Evolutionary conservation across 2,888 invertebrate genomes (phyloP).

Genomic region (Herminia tarsipennalis): DNA sequence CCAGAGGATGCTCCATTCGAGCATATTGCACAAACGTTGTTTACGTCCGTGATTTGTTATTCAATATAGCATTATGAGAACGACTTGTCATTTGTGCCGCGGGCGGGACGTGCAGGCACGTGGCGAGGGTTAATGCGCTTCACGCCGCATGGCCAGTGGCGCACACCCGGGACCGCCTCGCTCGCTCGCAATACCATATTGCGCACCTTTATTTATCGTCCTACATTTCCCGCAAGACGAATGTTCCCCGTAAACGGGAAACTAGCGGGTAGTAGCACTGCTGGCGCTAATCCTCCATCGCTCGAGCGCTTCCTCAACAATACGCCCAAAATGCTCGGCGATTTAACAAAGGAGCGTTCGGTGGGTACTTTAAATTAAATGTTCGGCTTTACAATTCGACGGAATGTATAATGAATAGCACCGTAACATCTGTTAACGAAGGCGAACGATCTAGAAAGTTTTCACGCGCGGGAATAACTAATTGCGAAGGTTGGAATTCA

Average conservation of each 20-base stretch:
- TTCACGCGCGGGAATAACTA: conserved; percentile 86
- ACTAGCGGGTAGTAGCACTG: conserved; percentile 59
- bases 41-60: conserved; percentile 46
- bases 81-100: conserved; percentile 52
- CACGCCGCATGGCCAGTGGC: conserved; percentile 40
- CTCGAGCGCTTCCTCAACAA: conserved; percentile 68
- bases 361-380: conserved; percentile 85
- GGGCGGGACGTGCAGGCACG: conserved; percentile 39
- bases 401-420: conserved; percentile 86
- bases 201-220: conserved; percentile 71
- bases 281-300: conserved; percentile 66
- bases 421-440: conserved; percentile 86
- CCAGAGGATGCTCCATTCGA: conserved; percentile 47
- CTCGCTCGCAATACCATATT: conserved; percentile 54
- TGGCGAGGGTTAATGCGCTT: conserved; percentile 57
- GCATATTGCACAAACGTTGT: conserved; percentile 51
- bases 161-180: conserved; percentile 24
- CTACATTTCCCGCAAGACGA: conserved; percentile 64
- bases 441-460: conserved; percentile 86
- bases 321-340: conserved; percentile 69
- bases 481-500: conserved; percentile 86
- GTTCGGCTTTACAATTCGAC: conserved; percentile 85
- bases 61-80: conserved; percentile 55
- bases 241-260: conserved; percentile 64
- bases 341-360: conserved; percentile 80